A percentile compares a stretch with the other conserved stretches of the same genome.
phyloP scores from a whole-genome alignment of 2,888 invertebrate species.

The Chromoteleia sp. region DNA sequence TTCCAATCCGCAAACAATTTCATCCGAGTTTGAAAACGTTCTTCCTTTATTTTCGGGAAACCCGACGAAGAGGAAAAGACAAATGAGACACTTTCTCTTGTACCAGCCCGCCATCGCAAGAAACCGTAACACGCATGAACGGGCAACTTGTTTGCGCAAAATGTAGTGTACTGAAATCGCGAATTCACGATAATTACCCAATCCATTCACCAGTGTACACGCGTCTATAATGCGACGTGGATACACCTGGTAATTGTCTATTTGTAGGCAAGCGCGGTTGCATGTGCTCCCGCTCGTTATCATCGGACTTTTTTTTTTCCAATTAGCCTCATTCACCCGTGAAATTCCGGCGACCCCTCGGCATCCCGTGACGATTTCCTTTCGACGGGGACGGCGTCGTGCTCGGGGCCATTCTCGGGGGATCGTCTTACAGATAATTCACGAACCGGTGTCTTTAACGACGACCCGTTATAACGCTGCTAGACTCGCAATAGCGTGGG shows the following conservation, averaged over 20 bases:
- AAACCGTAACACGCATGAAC: conserved; percentile 13
- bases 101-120: background rate
- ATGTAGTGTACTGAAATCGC: conserved; percentile 44
- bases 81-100: conserved; percentile 22
- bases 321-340: conserved; percentile 71
- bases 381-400: conserved; percentile 31
- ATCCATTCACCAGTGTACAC: conserved; percentile 41
- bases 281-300: conserved; percentile 62
- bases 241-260: conserved; percentile 61
- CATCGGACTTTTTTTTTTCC: conserved; percentile 55
- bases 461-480: conserved; percentile 81
- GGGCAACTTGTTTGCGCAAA: conserved; percentile 40
- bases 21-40: too few relatives aligned
- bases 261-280: conserved; percentile 50
- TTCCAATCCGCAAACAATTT: too few relatives aligned
- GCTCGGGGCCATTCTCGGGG: conserved; percentile 64
- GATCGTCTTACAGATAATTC: conserved; percentile 66
- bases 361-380: conserved; percentile 65
- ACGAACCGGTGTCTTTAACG: conserved; percentile 69
- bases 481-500: conserved; percentile 80
- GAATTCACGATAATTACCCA: conserved; percentile 56
- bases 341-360: conserved; percentile 63
- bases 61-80: background rate
- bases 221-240: conserved; percentile 32
- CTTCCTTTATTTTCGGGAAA: too few relatives aligned